Evolutionary conservation across 2,113 vertebrate species (phyloP).

Genomic region (Guaruba guarouba): DNA sequence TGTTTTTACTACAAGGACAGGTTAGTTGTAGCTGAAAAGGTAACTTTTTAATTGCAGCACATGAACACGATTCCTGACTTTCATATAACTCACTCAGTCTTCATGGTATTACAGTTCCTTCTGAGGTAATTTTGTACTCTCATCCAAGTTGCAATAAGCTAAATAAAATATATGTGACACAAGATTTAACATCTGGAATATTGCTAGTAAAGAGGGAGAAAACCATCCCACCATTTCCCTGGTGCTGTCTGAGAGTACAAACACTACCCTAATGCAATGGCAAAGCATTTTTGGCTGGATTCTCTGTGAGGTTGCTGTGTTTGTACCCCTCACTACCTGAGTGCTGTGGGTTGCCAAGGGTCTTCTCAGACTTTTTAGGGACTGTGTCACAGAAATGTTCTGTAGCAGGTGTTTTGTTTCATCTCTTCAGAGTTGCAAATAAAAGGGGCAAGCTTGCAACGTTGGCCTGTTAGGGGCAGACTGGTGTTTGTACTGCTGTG

Average conservation of each 20-base stretch:
- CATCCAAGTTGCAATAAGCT: not conserved
- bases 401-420: not conserved
- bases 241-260: too few relatives aligned
- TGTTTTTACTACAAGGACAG: not conserved
- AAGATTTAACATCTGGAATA: not conserved
- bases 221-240: fast-evolving
- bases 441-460: not conserved
- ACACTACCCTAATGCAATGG: not conserved
- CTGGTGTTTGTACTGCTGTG: too few relatives aligned
- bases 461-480: fast-evolving
- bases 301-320: not conserved
- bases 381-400: not conserved
- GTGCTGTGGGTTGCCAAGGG: not conserved
- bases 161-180: not conserved
- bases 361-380: not conserved
- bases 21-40: not conserved
- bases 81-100: not conserved
- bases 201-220: not conserved
- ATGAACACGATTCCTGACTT: not conserved
- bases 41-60: not conserved
- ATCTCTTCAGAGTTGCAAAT: not conserved
- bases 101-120: not conserved
- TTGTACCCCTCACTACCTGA: not conserved
- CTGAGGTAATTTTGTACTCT: not conserved
- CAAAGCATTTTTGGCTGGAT: not conserved